Conservation (phyloP, 1,140 invertebrate genomes). For the Drosophila kanapiae region DNA sequence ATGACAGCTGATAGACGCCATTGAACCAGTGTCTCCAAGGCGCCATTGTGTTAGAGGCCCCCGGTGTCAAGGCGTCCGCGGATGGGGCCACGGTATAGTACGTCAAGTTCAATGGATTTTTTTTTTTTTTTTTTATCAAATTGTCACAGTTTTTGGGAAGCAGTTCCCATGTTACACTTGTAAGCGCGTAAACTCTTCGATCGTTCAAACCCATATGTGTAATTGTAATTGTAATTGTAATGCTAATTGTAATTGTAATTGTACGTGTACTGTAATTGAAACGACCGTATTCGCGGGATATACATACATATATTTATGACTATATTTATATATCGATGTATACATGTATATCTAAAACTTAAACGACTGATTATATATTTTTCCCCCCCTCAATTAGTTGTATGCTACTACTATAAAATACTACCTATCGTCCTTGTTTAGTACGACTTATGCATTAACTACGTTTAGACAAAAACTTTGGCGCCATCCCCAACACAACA, state of each 20-base stretch:
- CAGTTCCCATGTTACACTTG: slow-evolving; percentile 49
- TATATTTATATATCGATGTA: slow-evolving; percentile 67
- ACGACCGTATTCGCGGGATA: background rate
- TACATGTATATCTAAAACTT: slow-evolving; percentile 75
- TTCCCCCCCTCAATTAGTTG: slow-evolving; percentile 52
- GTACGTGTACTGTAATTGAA: slow-evolving; percentile 17
- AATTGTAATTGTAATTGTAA: slow-evolving; percentile 41
- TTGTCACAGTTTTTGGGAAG: slow-evolving; percentile 12
- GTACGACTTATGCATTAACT: slow-evolving; percentile 48
- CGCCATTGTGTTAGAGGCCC: too few relatives aligned
- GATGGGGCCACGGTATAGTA: too few relatives aligned
- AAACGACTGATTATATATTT: slow-evolving; percentile 83
- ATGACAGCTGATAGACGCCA: too few relatives aligned
- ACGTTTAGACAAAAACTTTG: slow-evolving; percentile 33
- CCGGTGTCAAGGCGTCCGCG: too few relatives aligned
- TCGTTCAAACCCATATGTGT: slow-evolving; percentile 44
- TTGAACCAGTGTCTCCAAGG: too few relatives aligned
- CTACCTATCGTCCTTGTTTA: slow-evolving; percentile 40
- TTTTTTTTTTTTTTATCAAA: background rate
- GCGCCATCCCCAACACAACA: background rate
- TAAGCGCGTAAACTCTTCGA: slow-evolving; percentile 55
- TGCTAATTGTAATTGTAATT: slow-evolving; percentile 26
- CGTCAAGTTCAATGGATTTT: too few relatives aligned
- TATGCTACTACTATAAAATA: slow-evolving; percentile 23
- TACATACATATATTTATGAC: slow-evolving; percentile 43